Percentiles rank a stretch among this genome's conserved stretches.
Evolutionary conservation across 2,888 invertebrate genomes (phyloP).

Genomic region (Atethmia centrago): DNA sequence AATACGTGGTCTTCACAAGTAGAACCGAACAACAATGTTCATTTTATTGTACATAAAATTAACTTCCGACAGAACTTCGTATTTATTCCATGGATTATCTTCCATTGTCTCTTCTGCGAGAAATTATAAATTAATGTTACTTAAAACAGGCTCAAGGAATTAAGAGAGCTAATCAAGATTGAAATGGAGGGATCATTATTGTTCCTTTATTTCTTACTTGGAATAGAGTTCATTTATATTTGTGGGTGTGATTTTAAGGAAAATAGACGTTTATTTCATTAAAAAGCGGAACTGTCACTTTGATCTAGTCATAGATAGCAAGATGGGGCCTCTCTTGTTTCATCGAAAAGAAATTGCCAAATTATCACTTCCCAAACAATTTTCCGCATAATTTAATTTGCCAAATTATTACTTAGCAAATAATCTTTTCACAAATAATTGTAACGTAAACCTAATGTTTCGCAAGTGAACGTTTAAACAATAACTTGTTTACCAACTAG

Average conservation of each 20-base stretch:
- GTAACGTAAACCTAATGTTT: too few relatives aligned
- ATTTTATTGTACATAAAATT: too few relatives aligned
- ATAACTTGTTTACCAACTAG: too few relatives aligned
- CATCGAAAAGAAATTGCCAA: too few relatives aligned
- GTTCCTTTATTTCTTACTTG: constrained; percentile 8
- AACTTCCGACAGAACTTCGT: not conserved
- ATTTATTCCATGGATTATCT: constrained; percentile 32
- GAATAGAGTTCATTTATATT: constrained; percentile 18
- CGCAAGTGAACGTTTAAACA: too few relatives aligned
- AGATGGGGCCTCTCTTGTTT: too few relatives aligned
- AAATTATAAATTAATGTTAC: constrained; percentile 53
- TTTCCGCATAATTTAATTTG: too few relatives aligned
- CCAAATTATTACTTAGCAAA: too few relatives aligned
- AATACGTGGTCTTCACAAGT: too few relatives aligned
- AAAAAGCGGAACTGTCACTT: not conserved
- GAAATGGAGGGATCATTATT: not conserved
- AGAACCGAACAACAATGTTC: too few relatives aligned
- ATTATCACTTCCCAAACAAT: too few relatives aligned
- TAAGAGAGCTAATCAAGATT: constrained; percentile 33
- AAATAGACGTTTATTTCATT: not conserved
- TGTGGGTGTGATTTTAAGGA: not conserved
- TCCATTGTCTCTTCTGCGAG: constrained; percentile 10
- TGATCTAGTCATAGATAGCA: not conserved
- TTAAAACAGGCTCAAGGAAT: constrained; percentile 45
- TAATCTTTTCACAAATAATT: too few relatives aligned